Percentiles rank a stretch among this genome's conserved stretches.
phyloP scores from a whole-genome alignment of 2,888 invertebrate species.

The Tricholauxania praeusta region DNA sequence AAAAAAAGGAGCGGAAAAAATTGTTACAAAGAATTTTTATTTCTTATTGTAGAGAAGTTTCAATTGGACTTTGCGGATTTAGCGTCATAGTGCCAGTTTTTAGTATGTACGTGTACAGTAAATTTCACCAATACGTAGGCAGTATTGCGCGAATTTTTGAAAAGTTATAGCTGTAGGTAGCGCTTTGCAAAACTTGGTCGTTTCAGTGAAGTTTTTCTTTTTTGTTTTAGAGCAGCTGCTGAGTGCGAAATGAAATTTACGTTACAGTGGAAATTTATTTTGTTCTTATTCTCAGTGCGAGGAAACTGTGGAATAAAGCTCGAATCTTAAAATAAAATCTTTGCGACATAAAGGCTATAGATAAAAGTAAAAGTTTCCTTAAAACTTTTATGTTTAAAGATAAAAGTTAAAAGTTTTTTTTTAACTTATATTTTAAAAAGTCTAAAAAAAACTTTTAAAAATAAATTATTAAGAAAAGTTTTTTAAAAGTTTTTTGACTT shows the following conservation, averaged over 20 bases:
- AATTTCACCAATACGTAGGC: neutral
- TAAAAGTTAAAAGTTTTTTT: no score
- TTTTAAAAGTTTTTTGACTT: no score
- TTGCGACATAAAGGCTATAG: no score
- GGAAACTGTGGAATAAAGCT: neutral
- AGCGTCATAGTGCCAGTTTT: conserved; percentile 42
- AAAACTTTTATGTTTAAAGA: no score
- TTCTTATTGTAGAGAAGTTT: conserved; percentile 35
- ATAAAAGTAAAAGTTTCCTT: no score
- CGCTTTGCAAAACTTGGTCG: conserved; percentile 19
- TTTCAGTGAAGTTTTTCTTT: conserved; percentile 9
- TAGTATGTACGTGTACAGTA: conserved; percentile 1
- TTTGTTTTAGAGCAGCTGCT: conserved; percentile 35
- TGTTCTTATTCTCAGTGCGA: neutral
- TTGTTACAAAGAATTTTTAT: neutral
- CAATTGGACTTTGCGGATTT: conserved; percentile 53
- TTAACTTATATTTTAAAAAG: no score
- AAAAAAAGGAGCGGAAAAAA: neutral
- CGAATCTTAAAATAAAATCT: neutral
- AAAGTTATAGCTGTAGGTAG: conserved; percentile 24
- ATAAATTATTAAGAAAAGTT: no score
- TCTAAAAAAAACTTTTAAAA: no score
- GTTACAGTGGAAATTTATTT: conserved; percentile 30
- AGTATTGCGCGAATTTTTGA: neutral
- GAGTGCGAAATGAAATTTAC: conserved; percentile 34